Conservation (phyloP, 2,797 vertebrate genomes). For the Trachurus trachurus region DNA sequence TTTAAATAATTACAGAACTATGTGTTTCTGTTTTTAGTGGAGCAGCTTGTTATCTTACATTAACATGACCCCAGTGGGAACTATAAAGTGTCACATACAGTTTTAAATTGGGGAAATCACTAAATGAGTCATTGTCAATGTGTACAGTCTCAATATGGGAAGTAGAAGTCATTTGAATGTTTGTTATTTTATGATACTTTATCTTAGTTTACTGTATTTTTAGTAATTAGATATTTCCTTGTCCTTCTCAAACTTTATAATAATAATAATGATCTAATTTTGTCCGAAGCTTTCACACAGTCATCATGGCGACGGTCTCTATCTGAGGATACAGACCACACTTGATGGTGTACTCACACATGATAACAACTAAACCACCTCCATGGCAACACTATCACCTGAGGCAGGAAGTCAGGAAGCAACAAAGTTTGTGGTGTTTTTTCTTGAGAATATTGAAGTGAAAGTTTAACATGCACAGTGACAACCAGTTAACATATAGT, state of each 20-base stretch:
- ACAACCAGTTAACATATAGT: neutral
- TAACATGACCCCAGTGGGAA: neutral
- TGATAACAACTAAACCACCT: neutral
- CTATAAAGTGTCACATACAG: neutral
- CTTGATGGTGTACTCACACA: neutral
- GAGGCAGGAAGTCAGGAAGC: neutral
- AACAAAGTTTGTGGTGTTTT: neutral
- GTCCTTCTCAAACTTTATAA: no score
- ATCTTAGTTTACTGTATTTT: no score
- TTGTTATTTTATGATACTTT: no score
- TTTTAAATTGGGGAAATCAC: neutral
- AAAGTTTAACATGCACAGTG: no score
- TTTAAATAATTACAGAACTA: no score
- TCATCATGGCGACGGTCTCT: neutral
- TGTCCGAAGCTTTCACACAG: neutral
- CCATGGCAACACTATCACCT: neutral
- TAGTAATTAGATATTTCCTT: no score
- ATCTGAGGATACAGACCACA: neutral
- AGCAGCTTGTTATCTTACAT: neutral
- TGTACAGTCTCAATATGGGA: no score
- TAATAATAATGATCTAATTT: no score
- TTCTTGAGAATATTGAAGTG: no score
- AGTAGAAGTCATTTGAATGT: no score
- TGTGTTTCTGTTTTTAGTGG: neutral
- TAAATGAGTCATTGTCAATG: no score